Evolutionary conservation across 2,888 invertebrate genomes (phyloP), one percentile per base, ranked within the genome.

Genomic region (Drosophila nigritarsus): DNA sequence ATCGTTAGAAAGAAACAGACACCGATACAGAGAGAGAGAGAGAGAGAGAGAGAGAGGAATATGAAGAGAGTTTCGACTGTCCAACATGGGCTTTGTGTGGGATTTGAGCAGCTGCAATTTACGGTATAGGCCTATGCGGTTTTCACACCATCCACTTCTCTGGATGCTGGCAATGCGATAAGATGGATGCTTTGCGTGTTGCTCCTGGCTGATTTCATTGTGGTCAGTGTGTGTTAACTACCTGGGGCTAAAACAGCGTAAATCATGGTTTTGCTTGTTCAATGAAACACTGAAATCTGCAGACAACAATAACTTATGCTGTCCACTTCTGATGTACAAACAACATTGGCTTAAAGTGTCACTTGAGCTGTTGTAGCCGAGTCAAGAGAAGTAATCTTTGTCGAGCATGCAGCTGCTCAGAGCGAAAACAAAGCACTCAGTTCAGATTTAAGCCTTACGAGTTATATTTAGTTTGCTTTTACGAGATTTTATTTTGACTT

Each of bases 171-270:
- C 53, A 55, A 49, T 63, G 53, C 38, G 54, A 66, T 66, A 67
- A 66, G 66, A 66, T 45, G 45, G 59, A 58, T 69, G 68, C 54
- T 42, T 49, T 55, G n/a, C 62, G 55, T 65, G 73, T 72, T 65
- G 50, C 59, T 65, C 32, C 45, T 50, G 30, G 61, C 65, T 65
- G 73, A 75, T 81, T 74, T 59, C 74, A 76, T 76, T 82, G 83
- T 55, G 81, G 80, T 72, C 56, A 74, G 61, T 64, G 65, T 61
- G 50, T 27, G 55, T 66, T 63, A 54, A 34, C 53, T 32, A 61
- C 29, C 59, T 59, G 59, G 18, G 51, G 45, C 56, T 45, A 20
- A 18, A 24, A 15, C 45, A 15, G 24, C 11, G 13, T 45, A 36
- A 53, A 32, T n/a, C 68, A 42, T 27, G 29, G 11, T 24, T 29